Evolutionary conservation across 2,797 vertebrate genomes (phyloP).

Genomic region (Sebastes aleutianus): DNA sequence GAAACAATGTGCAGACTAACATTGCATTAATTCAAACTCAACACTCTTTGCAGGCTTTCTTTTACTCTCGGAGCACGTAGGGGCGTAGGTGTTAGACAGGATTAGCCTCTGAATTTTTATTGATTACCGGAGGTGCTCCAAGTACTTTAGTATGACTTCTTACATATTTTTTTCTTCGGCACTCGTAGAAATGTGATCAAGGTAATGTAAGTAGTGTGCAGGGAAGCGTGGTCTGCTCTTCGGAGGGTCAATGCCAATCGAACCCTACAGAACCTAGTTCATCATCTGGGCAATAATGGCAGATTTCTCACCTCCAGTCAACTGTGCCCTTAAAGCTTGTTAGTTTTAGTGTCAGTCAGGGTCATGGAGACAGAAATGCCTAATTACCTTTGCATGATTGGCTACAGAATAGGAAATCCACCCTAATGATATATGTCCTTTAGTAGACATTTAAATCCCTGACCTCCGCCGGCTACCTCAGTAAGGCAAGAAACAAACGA

Average conservation of each 20-base stretch:
- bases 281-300: constrained; percentile 50
- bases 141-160: constrained; percentile 14
- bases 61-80: constrained; percentile 13
- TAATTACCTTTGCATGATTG: constrained; percentile 78
- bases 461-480: constrained; percentile 42
- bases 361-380: constrained; percentile 66
- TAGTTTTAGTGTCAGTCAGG: constrained; percentile 80
- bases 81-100: constrained; percentile 15
- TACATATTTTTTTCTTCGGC: neutral
- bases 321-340: constrained; percentile 70
- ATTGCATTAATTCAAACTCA: constrained; percentile 31
- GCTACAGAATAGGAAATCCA: constrained; percentile 67
- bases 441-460: constrained; percentile 53
- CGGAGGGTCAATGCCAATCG: neutral
- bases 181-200: neutral
- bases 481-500: constrained; percentile 41
- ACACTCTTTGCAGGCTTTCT: constrained; percentile 1
- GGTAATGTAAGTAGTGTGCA: neutral
- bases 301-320: constrained; percentile 71
- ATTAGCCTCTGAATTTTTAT: constrained; percentile 42
- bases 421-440: constrained; percentile 68
- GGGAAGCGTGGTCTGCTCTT: neutral
- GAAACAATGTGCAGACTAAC: constrained; percentile 35
- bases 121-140: constrained; percentile 23
- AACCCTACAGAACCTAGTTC: constrained; percentile 13